These are phyloP conservation scores for Cistogaster globosa DNA, from an alignment of 2,888 invertebrate species.

Conservation along the genomic window DNA sequence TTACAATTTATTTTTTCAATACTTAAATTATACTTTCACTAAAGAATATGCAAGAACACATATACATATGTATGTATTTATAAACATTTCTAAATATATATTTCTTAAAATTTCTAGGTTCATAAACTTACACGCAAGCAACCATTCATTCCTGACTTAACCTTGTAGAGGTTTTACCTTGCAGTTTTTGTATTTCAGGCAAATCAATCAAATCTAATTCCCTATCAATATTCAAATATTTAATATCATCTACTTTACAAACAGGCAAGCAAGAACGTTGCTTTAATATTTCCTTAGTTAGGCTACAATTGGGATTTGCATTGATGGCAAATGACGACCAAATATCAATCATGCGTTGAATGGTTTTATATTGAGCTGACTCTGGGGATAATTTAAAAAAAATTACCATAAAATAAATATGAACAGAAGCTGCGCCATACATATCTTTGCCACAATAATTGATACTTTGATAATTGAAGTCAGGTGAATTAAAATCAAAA, in stretches of 20 bases:
- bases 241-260: conserved; percentile 51
- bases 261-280: conserved; percentile 45
- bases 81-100: no score
- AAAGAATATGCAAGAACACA: no score
- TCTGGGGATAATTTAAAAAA: conserved; percentile 77
- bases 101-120: no score
- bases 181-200: conserved; percentile 78
- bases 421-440: conserved; percentile 81
- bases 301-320: conserved; percentile 79
- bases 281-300: conserved; percentile 63
- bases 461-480: conserved; percentile 80
- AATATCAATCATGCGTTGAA: conserved; percentile 80
- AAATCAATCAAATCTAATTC: conserved; percentile 76
- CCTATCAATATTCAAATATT: conserved; percentile 65
- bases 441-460: conserved; percentile 78
- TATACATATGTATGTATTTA: no score
- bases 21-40: no score
- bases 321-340: conserved; percentile 78
- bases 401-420: conserved; percentile 80
- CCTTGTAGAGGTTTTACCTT: conserved; percentile 78
- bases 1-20: no score
- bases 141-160: background rate
- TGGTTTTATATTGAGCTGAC: conserved; percentile 79
- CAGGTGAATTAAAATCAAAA: conserved; percentile 81
- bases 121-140: no score